These are phyloP conservation scores for Cantharis nigra DNA, from an alignment of 2,888 invertebrate species.

Conservation along the genomic window DNA sequence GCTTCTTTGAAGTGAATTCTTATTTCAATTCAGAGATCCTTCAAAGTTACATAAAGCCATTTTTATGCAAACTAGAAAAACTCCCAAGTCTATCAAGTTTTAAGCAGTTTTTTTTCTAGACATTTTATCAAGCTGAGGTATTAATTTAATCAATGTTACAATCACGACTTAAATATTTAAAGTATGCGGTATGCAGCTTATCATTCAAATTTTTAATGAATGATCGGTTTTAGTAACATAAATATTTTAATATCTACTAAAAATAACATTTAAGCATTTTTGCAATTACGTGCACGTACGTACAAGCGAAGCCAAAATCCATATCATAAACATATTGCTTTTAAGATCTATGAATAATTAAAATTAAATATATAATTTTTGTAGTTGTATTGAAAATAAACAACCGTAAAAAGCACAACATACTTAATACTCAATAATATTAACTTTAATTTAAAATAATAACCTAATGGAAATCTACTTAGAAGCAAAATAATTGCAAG, in stretches of 20 bases:
- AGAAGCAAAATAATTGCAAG: no score
- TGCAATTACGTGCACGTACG: neutral
- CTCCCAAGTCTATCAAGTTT: neutral
- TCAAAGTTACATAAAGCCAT: neutral
- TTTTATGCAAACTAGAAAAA: neutral
- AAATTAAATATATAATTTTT: neutral
- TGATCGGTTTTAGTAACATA: neutral
- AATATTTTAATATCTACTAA: neutral
- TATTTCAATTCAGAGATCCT: neutral
- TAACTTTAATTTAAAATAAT: neutral
- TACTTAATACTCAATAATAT: neutral
- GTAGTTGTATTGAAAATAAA: neutral
- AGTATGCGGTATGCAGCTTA: neutral
- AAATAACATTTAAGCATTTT: neutral
- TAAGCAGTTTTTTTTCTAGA: neutral
- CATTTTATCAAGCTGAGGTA: neutral
- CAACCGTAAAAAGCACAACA: neutral
- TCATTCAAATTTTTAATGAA: neutral
- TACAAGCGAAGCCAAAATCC: neutral
- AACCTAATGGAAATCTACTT: neutral
- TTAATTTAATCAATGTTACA: neutral
- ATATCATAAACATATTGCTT: neutral
- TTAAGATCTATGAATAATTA: neutral
- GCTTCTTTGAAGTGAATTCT: neutral
- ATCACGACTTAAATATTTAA: neutral